phyloP scores from a whole-genome alignment of 2,113 vertebrate species.

The Phrynocephalus versicolor region DNA sequence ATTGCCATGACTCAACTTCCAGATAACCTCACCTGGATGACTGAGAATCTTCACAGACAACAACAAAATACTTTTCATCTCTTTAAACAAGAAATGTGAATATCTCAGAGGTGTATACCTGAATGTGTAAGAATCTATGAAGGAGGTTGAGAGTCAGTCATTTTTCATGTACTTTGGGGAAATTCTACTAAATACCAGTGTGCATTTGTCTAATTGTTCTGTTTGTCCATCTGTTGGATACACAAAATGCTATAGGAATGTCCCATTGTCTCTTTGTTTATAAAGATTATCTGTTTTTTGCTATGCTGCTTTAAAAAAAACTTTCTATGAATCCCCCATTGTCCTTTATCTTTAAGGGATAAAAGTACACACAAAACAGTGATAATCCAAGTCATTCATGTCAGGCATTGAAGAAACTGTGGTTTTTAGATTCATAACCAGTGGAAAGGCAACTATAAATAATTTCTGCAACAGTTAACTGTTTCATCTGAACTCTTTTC shows the following conservation, averaged over 20 bases:
- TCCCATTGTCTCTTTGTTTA: constrained; percentile 60
- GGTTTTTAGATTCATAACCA: constrained; percentile 14
- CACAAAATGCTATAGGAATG: constrained; percentile 56
- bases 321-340: background rate
- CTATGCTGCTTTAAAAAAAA: too few species aligned
- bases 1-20: too few species aligned
- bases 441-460: constrained; percentile 18
- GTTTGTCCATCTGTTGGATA: constrained; percentile 72
- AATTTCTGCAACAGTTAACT: constrained; percentile 23
- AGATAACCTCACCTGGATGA: too few species aligned
- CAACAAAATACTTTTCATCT: too few species aligned
- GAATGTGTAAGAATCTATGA: constrained; percentile 24
- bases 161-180: constrained; percentile 59
- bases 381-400: constrained; percentile 19
- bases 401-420: constrained; percentile 24
- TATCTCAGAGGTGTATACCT: constrained; percentile 28
- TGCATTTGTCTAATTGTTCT: constrained; percentile 74
- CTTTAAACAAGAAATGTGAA: too few species aligned
- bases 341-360: constrained; percentile 26
- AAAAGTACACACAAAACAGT: constrained; percentile 21
- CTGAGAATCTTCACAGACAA: too few species aligned
- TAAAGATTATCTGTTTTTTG: constrained; percentile 42
- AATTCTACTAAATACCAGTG: constrained; percentile 64
- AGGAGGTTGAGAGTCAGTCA: constrained; percentile 50
- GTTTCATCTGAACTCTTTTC: constrained; percentile 29